These are phyloP conservation scores for Mesaphorura yosii DNA, from an alignment of 1,140 invertebrate species.

Conservation along the genomic window DNA sequence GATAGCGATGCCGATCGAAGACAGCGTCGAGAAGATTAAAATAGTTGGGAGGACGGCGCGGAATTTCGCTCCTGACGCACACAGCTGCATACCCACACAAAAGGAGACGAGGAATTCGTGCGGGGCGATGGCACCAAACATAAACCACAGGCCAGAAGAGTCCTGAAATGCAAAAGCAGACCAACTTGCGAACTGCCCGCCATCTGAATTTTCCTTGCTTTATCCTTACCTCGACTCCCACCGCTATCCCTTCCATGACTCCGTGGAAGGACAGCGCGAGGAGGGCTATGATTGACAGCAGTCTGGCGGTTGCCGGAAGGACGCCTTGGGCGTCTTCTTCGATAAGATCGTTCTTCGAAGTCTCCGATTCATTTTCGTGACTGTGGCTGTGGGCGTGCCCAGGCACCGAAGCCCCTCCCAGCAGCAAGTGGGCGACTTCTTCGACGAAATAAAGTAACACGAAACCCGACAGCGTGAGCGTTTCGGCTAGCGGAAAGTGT, in stretches of 20 bases:
- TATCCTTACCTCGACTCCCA: slow-evolving; percentile 25
- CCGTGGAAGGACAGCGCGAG: slow-evolving; percentile 80
- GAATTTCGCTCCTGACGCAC: slow-evolving; percentile 32
- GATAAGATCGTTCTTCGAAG: not conserved
- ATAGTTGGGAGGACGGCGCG: slow-evolving; percentile 44
- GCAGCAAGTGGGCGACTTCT: slow-evolving; percentile 52
- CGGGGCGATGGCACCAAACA: slow-evolving; percentile 73
- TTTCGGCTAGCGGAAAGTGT: slow-evolving; percentile 53
- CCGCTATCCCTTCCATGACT: slow-evolving; percentile 63
- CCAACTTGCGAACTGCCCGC: not conserved
- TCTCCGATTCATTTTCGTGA: not conserved
- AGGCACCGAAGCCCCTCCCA: slow-evolving; percentile 31
- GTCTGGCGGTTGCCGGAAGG: slow-evolving; percentile 37
- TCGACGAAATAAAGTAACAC: slow-evolving; percentile 76
- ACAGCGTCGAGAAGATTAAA: slow-evolving; percentile 62
- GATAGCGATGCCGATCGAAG: slow-evolving; percentile 54
- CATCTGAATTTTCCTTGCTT: no score
- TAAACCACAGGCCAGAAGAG: slow-evolving; percentile 53
- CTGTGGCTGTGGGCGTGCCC: slow-evolving; percentile 41
- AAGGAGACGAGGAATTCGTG: slow-evolving; percentile 84
- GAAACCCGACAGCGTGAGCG: slow-evolving; percentile 60
- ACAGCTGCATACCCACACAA: slow-evolving; percentile 67
- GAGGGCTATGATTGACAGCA: slow-evolving; percentile 64
- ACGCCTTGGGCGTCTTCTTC: slow-evolving; percentile 1
- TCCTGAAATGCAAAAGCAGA: slow-evolving; percentile 8